phyloP scores from a whole-genome alignment of 2,888 invertebrate species.

The Macrophya annulata region DNA sequence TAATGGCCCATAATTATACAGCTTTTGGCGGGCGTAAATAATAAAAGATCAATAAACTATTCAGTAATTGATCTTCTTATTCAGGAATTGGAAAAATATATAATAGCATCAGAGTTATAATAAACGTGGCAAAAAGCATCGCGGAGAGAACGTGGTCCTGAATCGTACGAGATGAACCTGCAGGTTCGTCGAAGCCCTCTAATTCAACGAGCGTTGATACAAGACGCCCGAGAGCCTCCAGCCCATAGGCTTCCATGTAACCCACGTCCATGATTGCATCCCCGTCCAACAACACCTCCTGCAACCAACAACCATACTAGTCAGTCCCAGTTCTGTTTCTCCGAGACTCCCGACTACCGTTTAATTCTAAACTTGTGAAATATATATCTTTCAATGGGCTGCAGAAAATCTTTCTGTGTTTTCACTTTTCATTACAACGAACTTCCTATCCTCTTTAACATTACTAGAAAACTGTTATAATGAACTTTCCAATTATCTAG shows the following conservation, averaged over 20 bases:
- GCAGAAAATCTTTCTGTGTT: background rate
- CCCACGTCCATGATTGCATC: conserved; percentile 79
- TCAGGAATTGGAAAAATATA: conserved; percentile 80
- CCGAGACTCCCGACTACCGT: background rate
- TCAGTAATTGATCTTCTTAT: conserved; percentile 24
- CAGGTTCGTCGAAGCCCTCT: conserved; percentile 70
- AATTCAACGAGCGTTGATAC: conserved; percentile 71
- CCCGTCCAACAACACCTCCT: conserved; percentile 79
- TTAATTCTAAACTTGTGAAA: background rate
- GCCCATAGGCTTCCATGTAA: conserved; percentile 78
- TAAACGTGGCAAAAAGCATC: conserved; percentile 79
- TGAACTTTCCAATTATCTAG: background rate
- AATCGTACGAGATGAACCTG: conserved; percentile 75
- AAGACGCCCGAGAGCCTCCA: conserved; percentile 76
- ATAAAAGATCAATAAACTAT: conserved; percentile 18
- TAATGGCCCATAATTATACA: conserved; percentile 36
- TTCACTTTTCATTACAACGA: background rate
- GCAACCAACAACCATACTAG: conserved; percentile 79
- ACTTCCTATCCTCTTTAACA: background rate
- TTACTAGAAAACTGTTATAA: background rate
- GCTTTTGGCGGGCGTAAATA: conserved; percentile 14
- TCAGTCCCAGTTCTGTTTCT: conserved; percentile 75
- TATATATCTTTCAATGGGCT: conserved; percentile 54
- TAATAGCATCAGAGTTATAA: conserved; percentile 79
- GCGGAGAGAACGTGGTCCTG: conserved; percentile 76